These are phyloP conservation scores for Maccullochella peelii DNA, from an alignment of 2,113 vertebrate species.

Conservation along the genomic window DNA sequence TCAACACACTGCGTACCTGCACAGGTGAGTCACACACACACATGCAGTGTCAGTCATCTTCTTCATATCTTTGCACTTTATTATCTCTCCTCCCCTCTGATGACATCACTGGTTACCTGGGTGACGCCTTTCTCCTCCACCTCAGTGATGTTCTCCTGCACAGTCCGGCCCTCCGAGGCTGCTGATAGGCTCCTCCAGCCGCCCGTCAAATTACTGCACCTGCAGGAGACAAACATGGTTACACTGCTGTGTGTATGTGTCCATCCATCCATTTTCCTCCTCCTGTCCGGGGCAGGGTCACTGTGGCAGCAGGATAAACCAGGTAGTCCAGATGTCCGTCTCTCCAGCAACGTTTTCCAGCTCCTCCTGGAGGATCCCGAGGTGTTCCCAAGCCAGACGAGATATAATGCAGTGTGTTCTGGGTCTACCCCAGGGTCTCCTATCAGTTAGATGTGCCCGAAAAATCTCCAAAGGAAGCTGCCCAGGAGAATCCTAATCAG, in stretches of 20 bases:
- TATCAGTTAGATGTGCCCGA: no score
- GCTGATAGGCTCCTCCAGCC: slow-evolving; percentile 73
- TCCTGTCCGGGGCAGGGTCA: no score
- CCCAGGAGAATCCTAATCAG: neutral
- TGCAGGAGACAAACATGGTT: slow-evolving; percentile 34
- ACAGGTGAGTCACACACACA: slow-evolving; percentile 36
- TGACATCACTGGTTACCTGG: slow-evolving; percentile 56
- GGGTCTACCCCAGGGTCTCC: no score
- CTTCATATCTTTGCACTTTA: neutral
- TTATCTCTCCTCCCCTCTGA: neutral
- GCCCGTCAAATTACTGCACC: slow-evolving; percentile 75
- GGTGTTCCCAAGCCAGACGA: no score
- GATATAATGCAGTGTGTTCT: no score
- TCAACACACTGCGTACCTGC: slow-evolving; percentile 89
- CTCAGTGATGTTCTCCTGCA: slow-evolving; percentile 85
- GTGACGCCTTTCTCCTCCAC: slow-evolving; percentile 46
- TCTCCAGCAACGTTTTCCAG: no score
- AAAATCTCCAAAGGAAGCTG: no score
- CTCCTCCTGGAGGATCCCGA: no score
- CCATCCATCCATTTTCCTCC: no score
- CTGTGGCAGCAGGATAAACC: no score
- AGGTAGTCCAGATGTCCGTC: no score
- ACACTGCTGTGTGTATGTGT: neutral
- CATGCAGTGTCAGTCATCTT: neutral
- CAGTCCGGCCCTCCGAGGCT: slow-evolving; percentile 42